phyloP scores from a whole-genome alignment of 2,888 invertebrate genomes.

The Drosophila putrida region DNA sequence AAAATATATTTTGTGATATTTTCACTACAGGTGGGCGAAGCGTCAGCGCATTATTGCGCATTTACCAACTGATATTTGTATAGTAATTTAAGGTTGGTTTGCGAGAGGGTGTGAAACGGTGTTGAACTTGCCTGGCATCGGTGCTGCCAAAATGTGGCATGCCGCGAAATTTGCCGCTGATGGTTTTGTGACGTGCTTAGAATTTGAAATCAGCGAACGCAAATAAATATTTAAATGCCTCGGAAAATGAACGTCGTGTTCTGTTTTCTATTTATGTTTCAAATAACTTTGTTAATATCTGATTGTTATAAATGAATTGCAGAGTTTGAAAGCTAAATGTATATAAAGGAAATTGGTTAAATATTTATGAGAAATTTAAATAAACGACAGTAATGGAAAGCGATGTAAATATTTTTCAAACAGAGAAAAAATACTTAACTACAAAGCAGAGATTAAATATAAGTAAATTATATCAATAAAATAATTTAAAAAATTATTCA shows the following conservation, averaged over 20 bases:
- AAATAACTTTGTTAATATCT: constrained; percentile 24
- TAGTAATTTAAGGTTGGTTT: constrained; percentile 10
- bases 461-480: too few species aligned
- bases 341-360: background rate
- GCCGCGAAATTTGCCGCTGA: constrained; percentile 55
- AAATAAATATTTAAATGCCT: constrained; percentile 62
- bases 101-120: background rate
- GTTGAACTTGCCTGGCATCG: constrained; percentile 11
- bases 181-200: constrained; percentile 69
- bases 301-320: constrained; percentile 17
- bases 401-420: background rate
- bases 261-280: constrained; percentile 35
- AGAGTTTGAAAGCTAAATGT: background rate
- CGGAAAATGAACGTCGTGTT: constrained; percentile 43
- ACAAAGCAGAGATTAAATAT: background rate
- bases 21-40: constrained; percentile 13
- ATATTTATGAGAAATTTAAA: background rate
- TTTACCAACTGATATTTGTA: constrained; percentile 41
- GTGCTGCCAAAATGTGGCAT: constrained; percentile 32
- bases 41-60: constrained; percentile 42
- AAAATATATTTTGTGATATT: constrained; percentile 29
- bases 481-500: too few species aligned
- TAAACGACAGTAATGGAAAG: background rate
- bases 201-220: constrained; percentile 53
- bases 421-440: background rate